Evolutionary conservation across 2,888 invertebrate species (phyloP).

Genomic region (Lepidonotus clava): DNA sequence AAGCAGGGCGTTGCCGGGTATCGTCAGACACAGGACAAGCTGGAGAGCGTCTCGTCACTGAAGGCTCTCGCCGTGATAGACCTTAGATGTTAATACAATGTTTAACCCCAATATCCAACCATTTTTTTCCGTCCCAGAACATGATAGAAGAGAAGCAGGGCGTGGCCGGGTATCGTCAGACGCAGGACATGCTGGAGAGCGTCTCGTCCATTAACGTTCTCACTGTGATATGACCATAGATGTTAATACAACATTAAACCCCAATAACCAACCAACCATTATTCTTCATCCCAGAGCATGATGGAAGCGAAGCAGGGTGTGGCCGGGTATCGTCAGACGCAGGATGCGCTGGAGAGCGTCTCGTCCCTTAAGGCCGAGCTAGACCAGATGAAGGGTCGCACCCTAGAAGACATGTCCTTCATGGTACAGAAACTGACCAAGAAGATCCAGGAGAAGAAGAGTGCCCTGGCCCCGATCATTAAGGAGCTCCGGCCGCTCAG

Average conservation of each 20-base stretch:
- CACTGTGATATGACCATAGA: too few relatives aligned
- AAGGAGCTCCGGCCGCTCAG: slow-evolving; percentile 86
- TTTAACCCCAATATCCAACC: too few relatives aligned
- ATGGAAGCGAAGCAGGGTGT: slow-evolving; percentile 79
- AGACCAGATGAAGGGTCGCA: slow-evolving; percentile 82
- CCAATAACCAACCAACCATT: too few relatives aligned
- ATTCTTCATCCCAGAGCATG: slow-evolving; percentile 67
- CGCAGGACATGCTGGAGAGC: slow-evolving; percentile 84
- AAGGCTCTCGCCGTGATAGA: too few relatives aligned
- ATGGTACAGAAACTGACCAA: slow-evolving; percentile 82
- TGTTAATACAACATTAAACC: too few relatives aligned
- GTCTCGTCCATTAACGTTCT: slow-evolving; percentile 83
- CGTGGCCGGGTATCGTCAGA: slow-evolving; percentile 82
- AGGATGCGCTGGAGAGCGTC: slow-evolving; percentile 83
- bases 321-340: slow-evolving; percentile 82
- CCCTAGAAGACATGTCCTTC: slow-evolving; percentile 82
- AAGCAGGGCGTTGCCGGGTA: slow-evolving; percentile 81
- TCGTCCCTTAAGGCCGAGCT: slow-evolving; percentile 82
- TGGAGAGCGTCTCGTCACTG: slow-evolving; percentile 83
- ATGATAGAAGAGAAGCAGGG: slow-evolving; percentile 77
- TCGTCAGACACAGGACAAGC: slow-evolving; percentile 82
- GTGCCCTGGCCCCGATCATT: slow-evolving; percentile 83
- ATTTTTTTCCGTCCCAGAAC: too few relatives aligned
- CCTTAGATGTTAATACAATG: too few relatives aligned
- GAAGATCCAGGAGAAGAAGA: slow-evolving; percentile 85